Evolutionary conservation across 2,888 invertebrate genomes (phyloP).

Genomic region (Morpho deidamia): DNA sequence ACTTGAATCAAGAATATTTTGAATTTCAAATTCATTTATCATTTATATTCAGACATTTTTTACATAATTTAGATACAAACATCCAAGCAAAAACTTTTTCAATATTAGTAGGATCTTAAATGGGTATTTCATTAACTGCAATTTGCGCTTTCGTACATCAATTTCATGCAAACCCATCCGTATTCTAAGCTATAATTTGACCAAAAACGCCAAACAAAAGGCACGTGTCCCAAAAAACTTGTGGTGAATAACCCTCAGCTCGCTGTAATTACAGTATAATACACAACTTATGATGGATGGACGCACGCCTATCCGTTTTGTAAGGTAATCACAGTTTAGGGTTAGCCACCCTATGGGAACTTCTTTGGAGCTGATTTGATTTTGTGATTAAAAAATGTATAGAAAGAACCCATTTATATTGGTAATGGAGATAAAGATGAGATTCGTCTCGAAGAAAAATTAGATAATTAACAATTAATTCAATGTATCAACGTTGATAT

Average conservation of each 20-base stretch:
- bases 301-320: constrained; percentile 33
- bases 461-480: no score
- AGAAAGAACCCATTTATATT: background rate
- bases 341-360: constrained; percentile 29
- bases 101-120: background rate
- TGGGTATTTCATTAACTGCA: constrained; percentile 4
- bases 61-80: no score
- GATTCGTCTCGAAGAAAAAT: no score
- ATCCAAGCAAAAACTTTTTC: no score
- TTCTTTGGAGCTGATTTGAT: constrained; percentile 18
- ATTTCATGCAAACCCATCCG: constrained; percentile 3
- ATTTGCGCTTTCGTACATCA: constrained; percentile 8
- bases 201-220: constrained; percentile 45
- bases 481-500: no score
- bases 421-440: no score
- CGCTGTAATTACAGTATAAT: constrained; percentile 38
- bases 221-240: constrained; percentile 41
- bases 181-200: constrained; percentile 43
- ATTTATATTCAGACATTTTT: no score
- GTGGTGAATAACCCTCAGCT: constrained; percentile 20
- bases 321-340: constrained; percentile 29
- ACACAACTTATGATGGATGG: constrained; percentile 34
- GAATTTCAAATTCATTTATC: no score
- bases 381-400: constrained; percentile 6
- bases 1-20: no score